A percentile compares a stretch with the other conserved stretches of the same genome.
These are phyloP conservation scores for Mylabris sibirica DNA, from an alignment of 2,888 invertebrate species.

Conservation along the genomic window DNA sequence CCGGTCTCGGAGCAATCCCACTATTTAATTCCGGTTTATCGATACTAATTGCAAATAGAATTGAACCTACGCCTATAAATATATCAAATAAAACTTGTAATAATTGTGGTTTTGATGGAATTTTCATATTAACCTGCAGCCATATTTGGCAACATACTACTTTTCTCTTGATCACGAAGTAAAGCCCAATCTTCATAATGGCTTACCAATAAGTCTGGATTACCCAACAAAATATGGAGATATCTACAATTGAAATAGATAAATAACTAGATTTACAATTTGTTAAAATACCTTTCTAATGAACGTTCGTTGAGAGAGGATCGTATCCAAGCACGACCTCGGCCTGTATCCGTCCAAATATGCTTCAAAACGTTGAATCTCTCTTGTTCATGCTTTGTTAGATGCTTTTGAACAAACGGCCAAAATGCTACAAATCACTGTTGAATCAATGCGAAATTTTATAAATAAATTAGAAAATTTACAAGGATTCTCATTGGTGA, in stretches of 20 bases:
- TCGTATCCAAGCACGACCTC: slow-evolving; percentile 88
- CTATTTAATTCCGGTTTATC: slow-evolving; percentile 84
- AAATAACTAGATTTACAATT: background rate
- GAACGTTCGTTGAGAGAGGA: slow-evolving; percentile 91
- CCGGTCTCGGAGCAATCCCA: slow-evolving; percentile 62
- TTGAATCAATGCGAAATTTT: background rate
- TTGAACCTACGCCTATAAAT: slow-evolving; percentile 77
- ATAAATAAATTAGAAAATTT: slow-evolving; percentile 40
- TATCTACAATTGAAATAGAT: slow-evolving; percentile 63
- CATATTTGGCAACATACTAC: slow-evolving; percentile 81
- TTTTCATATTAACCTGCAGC: slow-evolving; percentile 73
- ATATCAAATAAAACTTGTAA: slow-evolving; percentile 12
- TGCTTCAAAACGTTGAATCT: slow-evolving; percentile 77
- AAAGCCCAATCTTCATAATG: slow-evolving; percentile 90
- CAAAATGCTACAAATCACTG: slow-evolving; percentile 70
- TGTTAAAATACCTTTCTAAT: slow-evolving; percentile 70
- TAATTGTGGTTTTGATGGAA: background rate
- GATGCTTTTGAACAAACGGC: slow-evolving; percentile 79
- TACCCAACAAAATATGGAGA: slow-evolving; percentile 77
- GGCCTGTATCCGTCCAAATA: slow-evolving; percentile 78
- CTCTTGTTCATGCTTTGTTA: slow-evolving; percentile 88
- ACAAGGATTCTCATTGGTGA: slow-evolving; percentile 56
- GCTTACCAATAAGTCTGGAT: slow-evolving; percentile 68
- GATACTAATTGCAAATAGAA: slow-evolving; percentile 91
- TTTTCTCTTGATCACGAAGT: slow-evolving; percentile 80